Evolutionary conservation across 1,140 invertebrate species (phyloP), one percentile per base, ranked within the genome.

Genomic region (Melipona quadrifasciata): DNA sequence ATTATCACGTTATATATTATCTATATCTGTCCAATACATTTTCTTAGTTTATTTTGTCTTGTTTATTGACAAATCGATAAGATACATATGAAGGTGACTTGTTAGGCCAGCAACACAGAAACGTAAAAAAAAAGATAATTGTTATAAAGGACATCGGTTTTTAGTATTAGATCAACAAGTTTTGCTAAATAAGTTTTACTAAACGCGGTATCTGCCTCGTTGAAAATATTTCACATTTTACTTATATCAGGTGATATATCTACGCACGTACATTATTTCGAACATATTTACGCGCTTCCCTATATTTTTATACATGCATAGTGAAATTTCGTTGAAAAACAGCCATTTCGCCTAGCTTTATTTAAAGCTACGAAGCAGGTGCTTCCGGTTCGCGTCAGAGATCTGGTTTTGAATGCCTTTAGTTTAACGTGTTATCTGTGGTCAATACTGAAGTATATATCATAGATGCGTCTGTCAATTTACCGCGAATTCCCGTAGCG

Each of bases 391-490:
- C 21, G 53, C 58, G 64, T 85, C 71, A 80, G 34, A 80, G 47
- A 58, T 80, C 71, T 74, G 57, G 70, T 80, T 73, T 84, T 47
- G 57, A 84, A 84, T 61, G 53, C 53, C 24, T 85, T 68, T 6
- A 31, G 27, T 53, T 85, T 71, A 85, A 76, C n/a, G 57, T 58
- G n/a, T 87, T 80, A 72, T 87, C 67, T 73, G 86, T 85, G 83
- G 78, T 81, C 78, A 65, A 85, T 85, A 64, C 24, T 21, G 39
- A 31, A 64, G 21, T 71, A 75, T 67, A 80, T 80, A 21, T 31
- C 17, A 57, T 80, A 72, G 70, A 73, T 84, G 77, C 51, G 58
- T 47, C 84, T 81, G 81, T 61, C 51, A 68, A 57, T 84, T 81
- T 75, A 85, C 76, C 82, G 73, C 70, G 74, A 75, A 74, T 79